These are phyloP conservation scores for Scaptomyza hsui DNA, from an alignment of 1,140 invertebrate species.

Conservation along the genomic window DNA sequence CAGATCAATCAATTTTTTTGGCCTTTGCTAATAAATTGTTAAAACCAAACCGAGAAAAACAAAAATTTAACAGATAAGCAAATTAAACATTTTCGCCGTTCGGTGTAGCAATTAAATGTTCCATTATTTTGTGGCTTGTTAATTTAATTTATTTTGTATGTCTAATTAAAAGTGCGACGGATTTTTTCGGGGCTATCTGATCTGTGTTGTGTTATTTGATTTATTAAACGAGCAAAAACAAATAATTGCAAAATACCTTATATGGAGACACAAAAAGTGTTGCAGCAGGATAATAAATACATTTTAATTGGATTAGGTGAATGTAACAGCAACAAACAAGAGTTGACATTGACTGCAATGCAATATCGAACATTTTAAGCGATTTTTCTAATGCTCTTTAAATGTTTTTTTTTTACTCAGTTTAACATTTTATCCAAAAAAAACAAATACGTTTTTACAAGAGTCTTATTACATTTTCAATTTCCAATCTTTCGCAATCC, in stretches of 20 bases:
- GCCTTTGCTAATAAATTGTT: constrained; percentile 67
- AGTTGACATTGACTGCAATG: neutral
- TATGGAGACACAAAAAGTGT: neutral
- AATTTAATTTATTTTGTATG: constrained; percentile 77
- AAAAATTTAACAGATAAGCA: constrained; percentile 58
- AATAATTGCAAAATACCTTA: constrained; percentile 1
- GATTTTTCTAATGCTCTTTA: neutral
- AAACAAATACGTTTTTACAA: too few relatives aligned
- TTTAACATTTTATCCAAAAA: too few relatives aligned
- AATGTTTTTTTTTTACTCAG: neutral
- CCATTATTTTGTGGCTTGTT: constrained; percentile 50
- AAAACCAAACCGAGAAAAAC: constrained; percentile 16
- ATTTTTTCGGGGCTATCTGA: constrained; percentile 9
- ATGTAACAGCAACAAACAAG: neutral
- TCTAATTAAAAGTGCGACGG: constrained; percentile 66
- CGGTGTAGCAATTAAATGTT: constrained; percentile 69
- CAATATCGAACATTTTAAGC: too few relatives aligned
- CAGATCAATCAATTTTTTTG: constrained; percentile 75
- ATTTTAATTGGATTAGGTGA: constrained; percentile 1
- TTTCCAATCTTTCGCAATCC: too few relatives aligned
- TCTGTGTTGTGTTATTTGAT: constrained; percentile 47
- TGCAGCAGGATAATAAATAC: neutral
- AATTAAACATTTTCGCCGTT: constrained; percentile 69
- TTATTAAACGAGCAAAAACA: constrained; percentile 39
- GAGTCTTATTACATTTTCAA: too few relatives aligned